A percentile compares a stretch with the other conserved stretches of the same genome.
Evolutionary conservation across 2,888 invertebrate species (phyloP).

Genomic region (Sesia bembeciformis): DNA sequence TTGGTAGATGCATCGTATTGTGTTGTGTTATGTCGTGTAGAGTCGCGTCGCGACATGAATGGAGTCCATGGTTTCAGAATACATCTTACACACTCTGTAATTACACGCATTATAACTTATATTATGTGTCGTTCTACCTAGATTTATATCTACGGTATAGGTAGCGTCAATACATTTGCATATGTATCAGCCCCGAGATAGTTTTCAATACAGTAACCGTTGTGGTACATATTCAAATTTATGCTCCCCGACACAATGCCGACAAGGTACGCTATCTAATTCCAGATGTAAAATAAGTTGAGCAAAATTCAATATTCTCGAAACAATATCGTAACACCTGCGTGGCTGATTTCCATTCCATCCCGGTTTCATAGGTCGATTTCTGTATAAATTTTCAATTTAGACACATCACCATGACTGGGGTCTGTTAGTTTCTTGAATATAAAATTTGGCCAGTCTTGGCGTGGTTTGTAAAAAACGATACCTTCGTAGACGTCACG

Average conservation of each 20-base stretch:
- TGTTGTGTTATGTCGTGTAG: no score
- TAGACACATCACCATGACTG: constrained; percentile 7
- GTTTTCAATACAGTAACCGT: background rate
- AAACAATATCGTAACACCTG: constrained; percentile 54
- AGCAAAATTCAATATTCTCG: constrained; percentile 52
- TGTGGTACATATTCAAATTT: constrained; percentile 1
- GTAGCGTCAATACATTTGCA: background rate
- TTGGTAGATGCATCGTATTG: no score
- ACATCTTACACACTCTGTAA: no score
- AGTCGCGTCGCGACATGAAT: no score
- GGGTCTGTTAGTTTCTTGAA: background rate
- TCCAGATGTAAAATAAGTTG: constrained; percentile 49
- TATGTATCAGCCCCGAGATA: background rate
- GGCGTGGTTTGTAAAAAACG: no score
- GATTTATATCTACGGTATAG: no score
- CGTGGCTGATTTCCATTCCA: constrained; percentile 33
- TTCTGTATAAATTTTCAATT: constrained; percentile 22
- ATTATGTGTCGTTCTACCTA: no score
- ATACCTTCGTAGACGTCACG: no score
- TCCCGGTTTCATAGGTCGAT: constrained; percentile 4
- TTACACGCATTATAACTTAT: no score
- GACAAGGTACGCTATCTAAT: constrained; percentile 28
- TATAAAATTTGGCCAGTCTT: background rate
- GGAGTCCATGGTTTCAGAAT: no score
- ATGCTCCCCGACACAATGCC: constrained; percentile 1